A percentile compares a stretch with the other conserved stretches of the same genome.
Evolutionary conservation across 2,797 vertebrate genomes (phyloP).

Genomic region (Acestrorhynchus altus): DNA sequence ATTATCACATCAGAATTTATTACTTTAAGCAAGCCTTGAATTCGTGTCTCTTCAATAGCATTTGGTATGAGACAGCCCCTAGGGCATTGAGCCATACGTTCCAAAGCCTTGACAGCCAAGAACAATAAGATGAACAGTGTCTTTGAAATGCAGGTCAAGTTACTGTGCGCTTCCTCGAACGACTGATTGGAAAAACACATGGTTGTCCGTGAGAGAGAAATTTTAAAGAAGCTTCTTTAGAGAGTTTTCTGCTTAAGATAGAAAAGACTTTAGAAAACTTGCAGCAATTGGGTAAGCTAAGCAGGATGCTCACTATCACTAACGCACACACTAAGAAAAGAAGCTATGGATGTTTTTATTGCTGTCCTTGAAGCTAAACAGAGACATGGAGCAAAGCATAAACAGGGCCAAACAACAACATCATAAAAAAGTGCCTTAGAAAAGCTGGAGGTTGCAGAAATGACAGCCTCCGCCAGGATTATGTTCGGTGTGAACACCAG

Average conservation of each 20-base stretch:
- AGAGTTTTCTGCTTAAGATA: constrained; percentile 46
- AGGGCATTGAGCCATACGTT: constrained; percentile 49
- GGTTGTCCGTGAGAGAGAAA: constrained; percentile 5
- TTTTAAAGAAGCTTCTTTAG: not conserved
- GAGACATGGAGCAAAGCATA: constrained; percentile 38
- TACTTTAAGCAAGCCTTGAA: constrained; percentile 17
- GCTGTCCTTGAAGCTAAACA: constrained; percentile 72
- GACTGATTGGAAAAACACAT: constrained; percentile 68
- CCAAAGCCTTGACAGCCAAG: constrained; percentile 64
- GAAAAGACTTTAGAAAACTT: constrained; percentile 30
- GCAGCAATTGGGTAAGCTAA: constrained; percentile 22
- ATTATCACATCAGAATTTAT: constrained; percentile 48
- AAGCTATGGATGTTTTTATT: constrained; percentile 69
- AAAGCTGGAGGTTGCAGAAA: constrained; percentile 62
- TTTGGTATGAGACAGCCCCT: constrained; percentile 15
- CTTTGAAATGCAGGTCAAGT: constrained; percentile 68
- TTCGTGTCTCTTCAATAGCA: constrained; percentile 33
- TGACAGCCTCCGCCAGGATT: constrained; percentile 63
- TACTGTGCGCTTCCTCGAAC: constrained; percentile 67
- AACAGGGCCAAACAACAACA: constrained; percentile 51
- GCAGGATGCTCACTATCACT: constrained; percentile 22
- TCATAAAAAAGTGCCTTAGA: constrained; percentile 67
- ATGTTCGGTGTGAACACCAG: constrained; percentile 57
- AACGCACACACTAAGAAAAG: constrained; percentile 65
- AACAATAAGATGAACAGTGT: constrained; percentile 56